phyloP scores from a whole-genome alignment of 2,113 vertebrate genomes.

The Sprattus sprattus region DNA sequence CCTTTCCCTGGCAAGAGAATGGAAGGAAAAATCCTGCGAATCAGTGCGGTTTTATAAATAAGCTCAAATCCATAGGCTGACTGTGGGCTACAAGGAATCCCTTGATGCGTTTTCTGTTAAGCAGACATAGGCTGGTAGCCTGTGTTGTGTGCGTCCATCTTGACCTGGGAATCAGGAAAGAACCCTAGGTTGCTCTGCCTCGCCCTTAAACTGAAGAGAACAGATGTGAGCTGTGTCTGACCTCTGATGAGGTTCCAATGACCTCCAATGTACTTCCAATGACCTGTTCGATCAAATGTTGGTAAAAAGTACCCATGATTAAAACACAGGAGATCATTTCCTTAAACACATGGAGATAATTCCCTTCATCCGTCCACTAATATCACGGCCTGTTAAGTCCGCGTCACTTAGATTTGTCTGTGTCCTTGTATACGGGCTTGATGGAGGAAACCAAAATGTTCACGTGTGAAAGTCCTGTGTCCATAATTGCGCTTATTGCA shows the following conservation, averaged over 20 bases:
- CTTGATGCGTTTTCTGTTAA: neutral
- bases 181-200: neutral
- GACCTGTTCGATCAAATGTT: neutral
- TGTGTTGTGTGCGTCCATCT: neutral
- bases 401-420: neutral
- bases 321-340: neutral
- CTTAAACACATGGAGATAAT: neutral
- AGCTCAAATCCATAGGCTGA: neutral
- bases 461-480: neutral
- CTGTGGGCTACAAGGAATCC: neutral
- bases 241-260: too few species aligned
- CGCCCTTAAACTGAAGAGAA: neutral
- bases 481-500: constrained; percentile 24
- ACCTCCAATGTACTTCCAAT: too few species aligned
- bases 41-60: neutral
- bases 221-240: too few species aligned
- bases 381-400: neutral
- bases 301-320: neutral
- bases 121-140: neutral
- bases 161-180: neutral
- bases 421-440: constrained; percentile 34
- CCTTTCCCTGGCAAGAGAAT: neutral
- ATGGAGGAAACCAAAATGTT: neutral
- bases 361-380: neutral
- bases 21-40: neutral